Percentiles rank a stretch among this genome's conserved stretches.
Conservation (phyloP, 2,797 vertebrate genomes). For the Chiroxiphia lanceolata region DNA sequence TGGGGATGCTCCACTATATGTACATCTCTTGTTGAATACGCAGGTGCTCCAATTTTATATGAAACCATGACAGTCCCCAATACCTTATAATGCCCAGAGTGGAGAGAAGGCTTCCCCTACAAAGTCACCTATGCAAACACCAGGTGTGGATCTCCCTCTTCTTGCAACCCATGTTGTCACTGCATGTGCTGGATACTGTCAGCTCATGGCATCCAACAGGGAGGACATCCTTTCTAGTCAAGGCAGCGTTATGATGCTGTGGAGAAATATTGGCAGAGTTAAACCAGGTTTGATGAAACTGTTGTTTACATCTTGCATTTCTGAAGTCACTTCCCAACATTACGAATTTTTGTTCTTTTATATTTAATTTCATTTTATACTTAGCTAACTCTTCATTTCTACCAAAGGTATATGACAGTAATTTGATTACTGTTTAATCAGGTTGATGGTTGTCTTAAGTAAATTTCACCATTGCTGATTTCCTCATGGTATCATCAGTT, state of each 20-base stretch:
- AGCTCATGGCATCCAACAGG: not conserved
- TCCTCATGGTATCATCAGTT: not conserved
- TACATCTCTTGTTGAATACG: not conserved
- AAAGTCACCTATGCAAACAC: not conserved
- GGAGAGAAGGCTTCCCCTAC: not conserved
- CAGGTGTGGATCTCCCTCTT: not conserved
- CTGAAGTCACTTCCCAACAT: not conserved
- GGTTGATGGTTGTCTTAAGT: not conserved
- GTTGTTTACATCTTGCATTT: not conserved
- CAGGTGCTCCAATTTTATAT: not conserved
- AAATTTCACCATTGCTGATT: not conserved
- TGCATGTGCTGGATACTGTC: not conserved
- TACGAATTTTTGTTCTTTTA: not conserved
- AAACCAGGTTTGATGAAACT: not conserved
- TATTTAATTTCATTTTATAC: not conserved
- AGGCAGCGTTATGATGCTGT: not conserved
- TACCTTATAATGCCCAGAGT: not conserved
- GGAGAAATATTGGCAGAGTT: not conserved
- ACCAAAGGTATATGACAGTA: not conserved
- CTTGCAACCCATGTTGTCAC: not conserved
- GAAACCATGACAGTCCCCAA: not conserved
- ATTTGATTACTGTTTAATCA: not conserved
- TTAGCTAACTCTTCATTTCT: not conserved
- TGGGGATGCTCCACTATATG: not conserved
- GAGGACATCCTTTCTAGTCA: not conserved